Base-by-base conservation (phyloP, 2,113 vertebrate species). In the Paratilapia polleni region DNA sequence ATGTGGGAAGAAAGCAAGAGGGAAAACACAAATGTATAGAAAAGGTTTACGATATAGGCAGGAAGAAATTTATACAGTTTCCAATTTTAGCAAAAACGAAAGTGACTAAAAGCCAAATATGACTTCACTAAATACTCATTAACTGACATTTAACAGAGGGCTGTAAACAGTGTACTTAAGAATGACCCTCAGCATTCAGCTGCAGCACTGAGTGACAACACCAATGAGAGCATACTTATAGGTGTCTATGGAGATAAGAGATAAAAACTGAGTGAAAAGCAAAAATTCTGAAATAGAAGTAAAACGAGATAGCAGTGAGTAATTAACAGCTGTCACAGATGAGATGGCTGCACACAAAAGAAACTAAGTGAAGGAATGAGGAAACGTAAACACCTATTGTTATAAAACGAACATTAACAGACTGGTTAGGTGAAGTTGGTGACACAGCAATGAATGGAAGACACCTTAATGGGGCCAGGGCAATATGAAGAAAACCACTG, bases 121-220 rank as follows among this genome's bases (percentile, higher is more conserved):
- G 34, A 56, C 57, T 77, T 59, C 61, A 81, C 38, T 24, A 57
- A 80, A 41, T 19, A 77, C 47, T 62, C 56, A 47, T 54, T 73
- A 73, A 73, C 22, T 9, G 26, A n/a, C 20, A 54, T 88, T 82
- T 78, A 62, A 78, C 59, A 61, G 47, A 36, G 15, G 1, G 57
- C 38, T 70, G n/a, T 78, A 83, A 64, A 76, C 49, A n/a, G 76
- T 78, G 28, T 34, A 52, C 47, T 57, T 17, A 15, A 2, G 2
- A 24, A 20, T 20, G 68, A 83, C 80, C n/a, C 20, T 36, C 56
- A n/a, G 66, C 64, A 70, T 43, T 76, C 14, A 49, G 64, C 52
- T 73, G 11, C 26, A 73, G 19, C 52, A 54, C 4, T 63, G 6
- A 54, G 43, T 15, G 7, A 52, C 36, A 31, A 81, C n/a, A 52